Percentiles rank a stretch among this genome's conserved stretches.
These are phyloP conservation scores for Heliconius himera DNA, from an alignment of 1,140 invertebrate species.

Conservation along the genomic window DNA sequence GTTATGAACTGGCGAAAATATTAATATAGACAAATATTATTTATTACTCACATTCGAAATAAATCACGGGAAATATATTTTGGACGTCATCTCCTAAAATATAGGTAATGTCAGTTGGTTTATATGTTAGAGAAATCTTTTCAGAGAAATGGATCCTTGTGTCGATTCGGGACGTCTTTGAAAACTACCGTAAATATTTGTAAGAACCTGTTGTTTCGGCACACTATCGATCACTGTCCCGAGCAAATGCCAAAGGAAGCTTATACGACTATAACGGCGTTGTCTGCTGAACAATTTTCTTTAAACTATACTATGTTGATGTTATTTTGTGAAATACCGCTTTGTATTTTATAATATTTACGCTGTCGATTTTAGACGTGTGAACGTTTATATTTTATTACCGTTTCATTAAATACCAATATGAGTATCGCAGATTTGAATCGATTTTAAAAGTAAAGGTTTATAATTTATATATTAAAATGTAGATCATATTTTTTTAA, in stretches of 20 bases:
- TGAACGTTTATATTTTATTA: too few species aligned
- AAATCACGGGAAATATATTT: conserved; percentile 26
- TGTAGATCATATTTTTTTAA: too few species aligned
- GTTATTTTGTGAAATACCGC: not conserved
- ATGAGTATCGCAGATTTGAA: too few species aligned
- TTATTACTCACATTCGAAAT: conserved; percentile 12
- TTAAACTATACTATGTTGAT: not conserved
- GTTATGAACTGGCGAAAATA: not conserved
- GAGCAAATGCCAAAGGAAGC: conserved; percentile 23
- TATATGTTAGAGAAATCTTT: conserved; percentile 24
- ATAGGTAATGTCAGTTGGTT: conserved; percentile 16
- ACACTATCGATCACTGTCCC: conserved; percentile 36
- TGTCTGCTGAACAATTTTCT: conserved; percentile 14
- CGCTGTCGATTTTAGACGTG: not conserved
- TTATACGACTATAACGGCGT: conserved; percentile 4
- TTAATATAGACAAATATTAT: not conserved
- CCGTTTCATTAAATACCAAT: too few species aligned
- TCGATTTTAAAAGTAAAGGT: too few species aligned
- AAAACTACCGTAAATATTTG: conserved; percentile 28
- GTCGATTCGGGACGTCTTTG: conserved; percentile 9
- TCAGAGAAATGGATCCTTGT: conserved; percentile 11
- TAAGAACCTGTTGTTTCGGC: conserved; percentile 27
- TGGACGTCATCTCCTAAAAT: conserved; percentile 7
- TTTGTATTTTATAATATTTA: not conserved
- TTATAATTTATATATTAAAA: too few species aligned